Evolutionary conservation across 2,797 vertebrate genomes (phyloP).

Genomic region (Argyrosomus regius): DNA sequence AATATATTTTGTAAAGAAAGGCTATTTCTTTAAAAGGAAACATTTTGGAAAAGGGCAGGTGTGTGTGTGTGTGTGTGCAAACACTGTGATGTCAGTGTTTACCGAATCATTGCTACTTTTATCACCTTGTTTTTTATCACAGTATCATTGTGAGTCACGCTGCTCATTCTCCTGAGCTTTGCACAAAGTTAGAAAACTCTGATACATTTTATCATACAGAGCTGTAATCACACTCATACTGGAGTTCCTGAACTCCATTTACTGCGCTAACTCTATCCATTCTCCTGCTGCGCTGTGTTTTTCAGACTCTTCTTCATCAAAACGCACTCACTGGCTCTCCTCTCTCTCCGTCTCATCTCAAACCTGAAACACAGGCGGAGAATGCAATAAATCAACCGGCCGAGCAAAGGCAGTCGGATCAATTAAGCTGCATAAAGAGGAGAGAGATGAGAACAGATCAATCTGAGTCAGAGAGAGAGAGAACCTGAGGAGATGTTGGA

Average conservation of each 20-base stretch:
- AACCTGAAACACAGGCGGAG: constrained; percentile 47
- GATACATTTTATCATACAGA: constrained; percentile 45
- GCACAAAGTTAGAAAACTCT: constrained; percentile 25
- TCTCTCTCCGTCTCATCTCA: constrained; percentile 47
- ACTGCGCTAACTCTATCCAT: constrained; percentile 49
- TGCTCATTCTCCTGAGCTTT: constrained; percentile 1
- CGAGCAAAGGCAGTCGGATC: constrained; percentile 52
- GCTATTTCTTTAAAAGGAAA: no score
- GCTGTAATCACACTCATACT: constrained; percentile 64
- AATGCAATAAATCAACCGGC: constrained; percentile 60
- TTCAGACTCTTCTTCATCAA: constrained; percentile 54
- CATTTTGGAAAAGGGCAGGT: not conserved
- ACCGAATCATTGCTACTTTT: not conserved
- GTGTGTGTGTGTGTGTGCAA: not conserved
- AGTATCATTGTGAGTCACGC: not conserved
- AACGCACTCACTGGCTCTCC: constrained; percentile 15
- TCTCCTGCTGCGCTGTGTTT: constrained; percentile 26
- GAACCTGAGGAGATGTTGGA: constrained; percentile 34
- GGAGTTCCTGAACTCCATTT: constrained; percentile 71
- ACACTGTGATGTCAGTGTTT: not conserved
- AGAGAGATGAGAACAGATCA: constrained; percentile 41
- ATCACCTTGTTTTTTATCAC: not conserved
- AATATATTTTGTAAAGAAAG: no score
- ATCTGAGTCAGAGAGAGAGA: constrained; percentile 22
- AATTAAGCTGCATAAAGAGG: constrained; percentile 54